Conservation (phyloP, 2,888 invertebrate species). For the Eilema depressum region DNA sequence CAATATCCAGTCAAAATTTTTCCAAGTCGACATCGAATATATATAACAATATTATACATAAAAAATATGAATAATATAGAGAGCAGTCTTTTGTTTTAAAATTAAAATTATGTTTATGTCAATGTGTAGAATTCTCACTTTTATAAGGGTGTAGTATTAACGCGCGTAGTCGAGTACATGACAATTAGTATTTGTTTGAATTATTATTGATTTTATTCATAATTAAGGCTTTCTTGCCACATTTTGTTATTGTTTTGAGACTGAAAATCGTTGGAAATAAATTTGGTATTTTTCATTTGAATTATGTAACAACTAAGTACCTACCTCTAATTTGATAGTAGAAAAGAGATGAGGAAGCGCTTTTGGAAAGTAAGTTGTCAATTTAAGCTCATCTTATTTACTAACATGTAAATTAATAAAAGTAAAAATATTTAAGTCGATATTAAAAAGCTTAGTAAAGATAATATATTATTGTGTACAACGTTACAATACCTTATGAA, state of each 20-base stretch:
- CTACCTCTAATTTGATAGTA: neutral
- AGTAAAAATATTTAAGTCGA: slow-evolving; percentile 9
- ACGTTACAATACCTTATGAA: slow-evolving; percentile 8
- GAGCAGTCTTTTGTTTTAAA: neutral
- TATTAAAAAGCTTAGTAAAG: slow-evolving; percentile 9
- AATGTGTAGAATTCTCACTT: slow-evolving; percentile 41
- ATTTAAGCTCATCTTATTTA: slow-evolving; percentile 16
- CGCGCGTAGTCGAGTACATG: slow-evolving; percentile 41
- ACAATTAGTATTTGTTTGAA: slow-evolving; percentile 27
- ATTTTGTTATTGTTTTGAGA: slow-evolving; percentile 50
- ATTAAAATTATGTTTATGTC: slow-evolving; percentile 11
- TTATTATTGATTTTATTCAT: slow-evolving; percentile 17
- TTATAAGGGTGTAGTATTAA: slow-evolving; percentile 36
- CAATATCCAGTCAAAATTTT: neutral
- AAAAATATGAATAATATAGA: neutral
- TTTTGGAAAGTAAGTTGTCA: slow-evolving; percentile 8
- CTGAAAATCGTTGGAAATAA: slow-evolving; percentile 50
- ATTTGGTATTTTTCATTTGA: slow-evolving; percentile 27
- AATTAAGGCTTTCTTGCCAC: slow-evolving; percentile 58
- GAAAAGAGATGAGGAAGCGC: neutral
- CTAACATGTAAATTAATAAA: slow-evolving; percentile 11
- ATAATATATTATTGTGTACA: neutral
- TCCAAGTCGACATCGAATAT: slow-evolving; percentile 7
- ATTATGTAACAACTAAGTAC: slow-evolving; percentile 28
- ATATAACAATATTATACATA: neutral